Percentiles rank a stretch among this genome's conserved stretches.
These are phyloP conservation scores for Scaptomyza caliginosa DNA, from an alignment of 2,888 invertebrate species.

Conservation along the genomic window DNA sequence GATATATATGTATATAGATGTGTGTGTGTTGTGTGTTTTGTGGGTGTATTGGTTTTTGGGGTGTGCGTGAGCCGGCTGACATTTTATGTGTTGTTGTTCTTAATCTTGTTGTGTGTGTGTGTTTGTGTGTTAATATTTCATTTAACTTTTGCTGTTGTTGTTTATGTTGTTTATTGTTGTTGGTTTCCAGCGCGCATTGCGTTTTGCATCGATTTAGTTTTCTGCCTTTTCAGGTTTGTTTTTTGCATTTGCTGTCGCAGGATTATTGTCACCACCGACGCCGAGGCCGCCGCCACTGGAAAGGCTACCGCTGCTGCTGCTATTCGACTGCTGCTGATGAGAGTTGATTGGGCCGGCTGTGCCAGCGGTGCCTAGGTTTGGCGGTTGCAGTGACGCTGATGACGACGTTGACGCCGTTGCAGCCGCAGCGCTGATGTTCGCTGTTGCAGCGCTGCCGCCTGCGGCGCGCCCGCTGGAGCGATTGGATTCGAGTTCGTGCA, in stretches of 20 bases:
- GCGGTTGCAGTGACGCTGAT: constrained; percentile 63
- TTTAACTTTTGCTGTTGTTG: constrained; percentile 31
- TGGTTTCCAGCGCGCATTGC: constrained; percentile 64
- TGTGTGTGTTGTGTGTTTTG: constrained; percentile 8
- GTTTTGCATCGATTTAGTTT: constrained; percentile 72
- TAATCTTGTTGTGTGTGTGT: constrained; percentile 22
- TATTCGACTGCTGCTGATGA: constrained; percentile 82
- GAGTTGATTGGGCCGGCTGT: constrained; percentile 67
- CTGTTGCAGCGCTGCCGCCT: constrained; percentile 75
- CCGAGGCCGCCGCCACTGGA: constrained; percentile 68
- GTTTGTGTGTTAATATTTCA: constrained; percentile 29
- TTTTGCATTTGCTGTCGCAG: constrained; percentile 81
- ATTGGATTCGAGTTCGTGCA: constrained; percentile 94
- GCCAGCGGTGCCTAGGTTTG: constrained; percentile 47
- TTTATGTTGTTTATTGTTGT: constrained; percentile 41
- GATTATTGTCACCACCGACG: constrained; percentile 80
- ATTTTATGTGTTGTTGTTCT: constrained; percentile 46
- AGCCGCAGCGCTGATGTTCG: constrained; percentile 54
- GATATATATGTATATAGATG: constrained; percentile 13
- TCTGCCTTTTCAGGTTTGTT: constrained; percentile 77
- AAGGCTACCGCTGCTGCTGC: constrained; percentile 74
- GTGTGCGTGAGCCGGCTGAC: constrained; percentile 50
- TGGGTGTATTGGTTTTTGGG: neutral
- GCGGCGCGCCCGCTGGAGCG: constrained; percentile 82
- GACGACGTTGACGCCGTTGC: constrained; percentile 63